Evolutionary conservation across 2,888 invertebrate species (phyloP), one percentile per base, ranked within the genome.

Genomic region (Megaustenia siamemsis): DNA sequence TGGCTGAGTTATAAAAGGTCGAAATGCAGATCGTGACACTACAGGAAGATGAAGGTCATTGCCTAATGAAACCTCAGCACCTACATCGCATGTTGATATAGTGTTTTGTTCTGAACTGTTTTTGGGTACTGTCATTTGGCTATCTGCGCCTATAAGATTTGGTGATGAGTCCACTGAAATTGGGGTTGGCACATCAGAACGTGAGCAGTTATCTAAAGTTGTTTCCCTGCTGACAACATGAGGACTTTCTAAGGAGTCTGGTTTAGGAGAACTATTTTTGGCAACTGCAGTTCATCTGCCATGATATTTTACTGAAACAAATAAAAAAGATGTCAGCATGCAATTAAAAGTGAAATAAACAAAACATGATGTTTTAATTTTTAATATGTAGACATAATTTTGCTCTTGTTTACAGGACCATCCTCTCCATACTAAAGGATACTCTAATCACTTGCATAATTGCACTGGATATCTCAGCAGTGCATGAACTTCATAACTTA

Each of bases 21-120:
- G 75, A 76, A 85, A 85, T 38, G 85, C 85, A 45, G 85, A 85
- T 63, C 68, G n/a, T 56, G 84, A 63, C 5, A 73, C 45, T n/a
- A 80, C 84, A 28, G 76, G 40, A 0, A 84, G 73, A 28, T 71
- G 79, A 38, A 79, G 40, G 24, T 84, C 79, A 69, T 40, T 84
- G 32, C 43, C 32, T 60, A 77, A n/a, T 21, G 82, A 28, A n/a
- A 66, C 76, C 32, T 66, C 71, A 5, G 82, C 45, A n/a, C 73
- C 66, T 75, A 82, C 66, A 21, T 75, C 63, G 21, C 82, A 82
- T 45, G 53, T 73, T 45, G 82, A 63, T 45, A 76, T 21, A 49
- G 63, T 63, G 32, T 15, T 63, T 76, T 60, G 40, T 4, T 73
- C 66, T 21, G 82, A 12, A 15, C n/a, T n/a, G n/a, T 63, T 71